A percentile compares a stretch with the other conserved stretches of the same genome.
Conservation (phyloP, 2,797 vertebrate species). For the Miopithecus talapoin region DNA sequence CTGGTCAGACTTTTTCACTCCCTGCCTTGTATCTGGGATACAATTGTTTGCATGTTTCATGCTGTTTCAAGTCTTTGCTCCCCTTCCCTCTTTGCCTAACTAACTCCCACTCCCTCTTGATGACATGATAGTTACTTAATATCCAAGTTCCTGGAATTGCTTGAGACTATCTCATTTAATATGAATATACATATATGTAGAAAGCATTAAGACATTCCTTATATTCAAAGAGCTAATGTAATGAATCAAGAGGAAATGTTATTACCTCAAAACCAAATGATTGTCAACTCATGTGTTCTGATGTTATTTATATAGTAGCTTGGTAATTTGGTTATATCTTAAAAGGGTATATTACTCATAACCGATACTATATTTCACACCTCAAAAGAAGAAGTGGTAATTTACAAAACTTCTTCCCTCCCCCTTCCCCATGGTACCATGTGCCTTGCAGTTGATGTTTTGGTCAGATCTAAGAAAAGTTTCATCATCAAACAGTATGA, state of each 20-base stretch:
- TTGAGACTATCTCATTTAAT: not conserved
- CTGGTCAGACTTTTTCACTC: not conserved
- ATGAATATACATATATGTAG: rapidly evolving
- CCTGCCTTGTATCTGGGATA: not conserved
- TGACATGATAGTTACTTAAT: not conserved
- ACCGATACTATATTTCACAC: not conserved
- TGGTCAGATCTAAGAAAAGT: constrained; percentile 37
- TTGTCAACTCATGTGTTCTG: not conserved
- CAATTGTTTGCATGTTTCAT: not conserved
- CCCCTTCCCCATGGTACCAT: not conserved
- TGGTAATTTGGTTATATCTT: not conserved
- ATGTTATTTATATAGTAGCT: constrained; percentile 18
- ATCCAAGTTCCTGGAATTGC: not conserved
- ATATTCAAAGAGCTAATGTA: not conserved
- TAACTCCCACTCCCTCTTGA: not conserved
- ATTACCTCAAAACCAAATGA: not conserved
- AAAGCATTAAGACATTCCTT: not conserved
- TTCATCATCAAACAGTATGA: not conserved
- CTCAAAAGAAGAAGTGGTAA: constrained; percentile 56
- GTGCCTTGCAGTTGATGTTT: not conserved
- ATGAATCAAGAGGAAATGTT: not conserved
- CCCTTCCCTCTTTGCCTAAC: too few relatives aligned
- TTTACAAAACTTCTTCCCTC: not conserved
- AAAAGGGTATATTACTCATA: constrained; percentile 39
- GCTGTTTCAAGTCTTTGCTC: not conserved